Evolutionary conservation across 2,888 invertebrate genomes (phyloP), one percentile per base, ranked within the genome.

Genomic region (Labia minor): DNA sequence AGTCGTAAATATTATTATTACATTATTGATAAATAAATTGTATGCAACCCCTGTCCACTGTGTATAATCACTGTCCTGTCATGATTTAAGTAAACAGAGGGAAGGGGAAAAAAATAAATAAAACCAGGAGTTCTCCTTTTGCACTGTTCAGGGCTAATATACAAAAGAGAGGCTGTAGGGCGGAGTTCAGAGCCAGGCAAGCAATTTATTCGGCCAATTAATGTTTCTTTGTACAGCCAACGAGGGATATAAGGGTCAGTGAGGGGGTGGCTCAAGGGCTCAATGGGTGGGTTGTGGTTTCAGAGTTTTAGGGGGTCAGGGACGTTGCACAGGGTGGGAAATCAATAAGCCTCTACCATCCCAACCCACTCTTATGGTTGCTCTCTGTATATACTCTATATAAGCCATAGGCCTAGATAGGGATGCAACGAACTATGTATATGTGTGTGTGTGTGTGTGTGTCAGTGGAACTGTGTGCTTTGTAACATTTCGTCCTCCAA

Each of bases 161-260:
- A 49, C 49, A 49, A 49, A 49, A 49, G 49, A 49, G 49, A 49
- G 49, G 16, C 14, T 11, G 49, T 16, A 14, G 49, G 16, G 49
- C 49, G 49, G 49, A 49, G 49, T 11, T 49, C 49, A 49, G 49
- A 49, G 49, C 49, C 49, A 49, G 49, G 49, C 49, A 49, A 49
- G 49, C 49, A 49, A 49, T 49, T 49, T 49, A 49, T 49, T 49
- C 49, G 49, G 49, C 49, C 49, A 49, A 49, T 49, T 49, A 49
- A 49, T 49, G 49, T 49, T 49, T 49, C 49, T 49, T 49, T 49
- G 49, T 49, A 49, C 49, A 49, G 49, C 49, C 49, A 49, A 49
- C 49, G 49, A 49, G 49, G 49, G 49, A 49, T 49, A 49, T 49
- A 49, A 49, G 49, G 49, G 49, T 49, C 49, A 49, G 49, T 49